Evolutionary conservation across 2,888 invertebrate genomes (phyloP), one percentile per base, ranked within the genome.

Genomic region (Pterostichus madidus): DNA sequence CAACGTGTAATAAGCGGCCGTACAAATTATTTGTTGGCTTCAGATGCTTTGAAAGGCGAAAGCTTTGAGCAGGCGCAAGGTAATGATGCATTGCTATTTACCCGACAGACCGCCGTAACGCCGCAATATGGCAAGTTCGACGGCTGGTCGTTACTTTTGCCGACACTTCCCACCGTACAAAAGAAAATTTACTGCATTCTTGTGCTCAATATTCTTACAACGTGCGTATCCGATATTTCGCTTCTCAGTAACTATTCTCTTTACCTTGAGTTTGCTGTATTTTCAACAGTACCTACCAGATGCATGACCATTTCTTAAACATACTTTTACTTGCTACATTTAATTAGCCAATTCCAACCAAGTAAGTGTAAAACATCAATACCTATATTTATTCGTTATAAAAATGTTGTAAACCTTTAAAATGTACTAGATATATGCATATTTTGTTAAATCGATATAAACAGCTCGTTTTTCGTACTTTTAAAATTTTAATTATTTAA

Each of bases 21-120:
- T 77, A 77, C 77, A 77, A 77, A 77, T 77, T 77, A 77, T 77
- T 77, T 77, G 77, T 77, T 49, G 49, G n/a, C 39, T 39, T 39
- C 7, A 39, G 49, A 49, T n/a, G 49, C 8, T 49, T 49, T 49
- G n/a, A 49, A 49, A 10, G 56, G 6, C 10, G n/a, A 49, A 49
- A 10, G 56, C 56, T 56, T 56, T 49, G 49, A 39, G 39, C 39
- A 8, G 39, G 39, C 39, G 5, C 39, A 15, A 56, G 56, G 56
- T 56, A 56, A 56, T 56, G 56, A 56, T 56, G 56, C 56, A 56
- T 56, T 56, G 24, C 56, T 56, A 15, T 56, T 56, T 17, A 17
- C 56, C 56, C 49, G 49, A 56, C 15, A 56, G 17, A 17, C 56
- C 5, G 15, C 24, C 24, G 24, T 24, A 24, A 24, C 24, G 24